These are phyloP conservation scores for Xylophagus ater DNA, from an alignment of 2,888 invertebrate genomes.

Conservation along the genomic window DNA sequence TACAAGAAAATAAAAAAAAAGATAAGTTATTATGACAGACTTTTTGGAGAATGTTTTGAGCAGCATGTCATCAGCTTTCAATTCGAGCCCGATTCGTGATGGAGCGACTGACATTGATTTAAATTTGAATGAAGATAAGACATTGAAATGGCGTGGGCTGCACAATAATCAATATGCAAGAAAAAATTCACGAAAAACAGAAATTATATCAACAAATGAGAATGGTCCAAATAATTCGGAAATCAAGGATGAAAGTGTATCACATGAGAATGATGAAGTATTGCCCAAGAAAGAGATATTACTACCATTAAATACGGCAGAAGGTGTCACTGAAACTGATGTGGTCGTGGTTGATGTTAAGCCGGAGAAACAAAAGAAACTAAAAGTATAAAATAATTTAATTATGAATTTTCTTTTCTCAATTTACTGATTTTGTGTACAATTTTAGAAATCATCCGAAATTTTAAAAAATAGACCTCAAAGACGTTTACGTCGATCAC, in stretches of 20 bases:
- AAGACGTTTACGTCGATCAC: slow-evolving; percentile 26
- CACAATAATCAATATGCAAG: slow-evolving; percentile 37
- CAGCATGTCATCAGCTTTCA: slow-evolving; percentile 35
- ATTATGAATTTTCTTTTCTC: neutral
- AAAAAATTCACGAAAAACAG: slow-evolving; percentile 22
- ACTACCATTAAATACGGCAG: neutral
- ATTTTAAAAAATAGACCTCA: slow-evolving; percentile 21
- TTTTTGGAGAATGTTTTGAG: slow-evolving; percentile 31
- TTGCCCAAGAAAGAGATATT: neutral
- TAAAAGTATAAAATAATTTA: neutral
- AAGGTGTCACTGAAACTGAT: neutral
- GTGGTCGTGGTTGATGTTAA: neutral
- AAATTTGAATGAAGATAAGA: slow-evolving; percentile 36
- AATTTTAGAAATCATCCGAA: slow-evolving; percentile 21
- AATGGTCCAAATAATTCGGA: neutral
- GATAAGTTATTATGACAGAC: slow-evolving; percentile 28
- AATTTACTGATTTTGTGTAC: neutral
- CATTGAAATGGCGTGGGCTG: slow-evolving; percentile 37
- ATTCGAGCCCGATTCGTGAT: slow-evolving; percentile 25
- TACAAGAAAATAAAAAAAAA: slow-evolving; percentile 8
- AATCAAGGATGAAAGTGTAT: neutral
- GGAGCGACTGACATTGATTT: slow-evolving; percentile 27
- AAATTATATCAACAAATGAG: slow-evolving; percentile 2
- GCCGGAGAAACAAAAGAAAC: neutral
- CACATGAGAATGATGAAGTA: neutral